Evolutionary conservation across 2,888 invertebrate species (phyloP).

Genomic region (Petrolisthes cinctipes): DNA sequence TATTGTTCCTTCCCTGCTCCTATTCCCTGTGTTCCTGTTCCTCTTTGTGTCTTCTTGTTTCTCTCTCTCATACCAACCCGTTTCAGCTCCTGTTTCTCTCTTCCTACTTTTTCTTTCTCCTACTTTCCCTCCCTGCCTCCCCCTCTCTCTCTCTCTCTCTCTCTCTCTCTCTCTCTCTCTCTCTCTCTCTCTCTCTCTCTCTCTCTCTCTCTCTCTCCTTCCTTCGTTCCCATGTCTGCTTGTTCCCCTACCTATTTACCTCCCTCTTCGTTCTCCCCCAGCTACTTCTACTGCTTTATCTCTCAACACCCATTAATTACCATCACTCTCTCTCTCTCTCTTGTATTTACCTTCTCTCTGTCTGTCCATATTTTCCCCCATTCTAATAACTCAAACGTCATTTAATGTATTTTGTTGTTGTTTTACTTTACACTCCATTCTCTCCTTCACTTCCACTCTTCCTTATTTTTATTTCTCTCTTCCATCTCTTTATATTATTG

Average conservation of each 20-base stretch:
- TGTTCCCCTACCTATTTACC: neutral
- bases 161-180: neutral
- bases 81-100: neutral
- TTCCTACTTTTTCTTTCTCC: neutral
- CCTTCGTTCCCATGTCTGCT: neutral
- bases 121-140: neutral
- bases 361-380: neutral
- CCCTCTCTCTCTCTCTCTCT: neutral
- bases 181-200: constrained; percentile 5
- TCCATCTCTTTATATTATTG: neutral
- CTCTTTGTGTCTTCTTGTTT: neutral
- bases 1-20: neutral
- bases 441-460: neutral
- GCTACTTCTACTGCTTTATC: neutral
- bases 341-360: neutral
- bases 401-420: neutral
- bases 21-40: neutral
- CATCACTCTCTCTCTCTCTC: neutral
- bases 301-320: neutral
- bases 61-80: neutral
- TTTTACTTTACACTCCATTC: neutral
- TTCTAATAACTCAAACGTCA: no score
- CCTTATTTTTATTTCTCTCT: neutral
- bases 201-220: neutral
- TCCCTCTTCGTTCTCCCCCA: neutral